Conservation (phyloP, 1,140 invertebrate genomes). For the Dysdera silvatica region DNA sequence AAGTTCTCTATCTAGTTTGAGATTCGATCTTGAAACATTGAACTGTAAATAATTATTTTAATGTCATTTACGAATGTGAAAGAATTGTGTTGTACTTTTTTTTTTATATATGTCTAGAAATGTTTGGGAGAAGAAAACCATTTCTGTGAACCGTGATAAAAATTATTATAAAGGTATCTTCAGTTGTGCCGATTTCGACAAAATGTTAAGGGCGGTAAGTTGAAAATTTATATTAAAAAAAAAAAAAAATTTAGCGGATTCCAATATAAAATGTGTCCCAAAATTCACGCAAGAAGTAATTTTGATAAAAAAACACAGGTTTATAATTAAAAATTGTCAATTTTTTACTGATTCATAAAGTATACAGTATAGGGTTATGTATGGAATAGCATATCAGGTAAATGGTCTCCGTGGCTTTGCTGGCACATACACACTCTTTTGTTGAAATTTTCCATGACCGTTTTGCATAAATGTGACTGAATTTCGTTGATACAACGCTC, state of each 20-base stretch:
- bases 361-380: neutral
- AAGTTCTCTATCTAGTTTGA: no score
- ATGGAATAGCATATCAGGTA: neutral
- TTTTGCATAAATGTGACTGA: neutral
- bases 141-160: constrained; percentile 61
- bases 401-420: neutral
- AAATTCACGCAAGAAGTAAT: neutral
- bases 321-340: no score
- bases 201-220: constrained; percentile 56
- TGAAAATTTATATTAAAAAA: neutral
- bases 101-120: constrained; percentile 25
- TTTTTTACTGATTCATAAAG: neutral
- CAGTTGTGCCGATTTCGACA: constrained; percentile 65
- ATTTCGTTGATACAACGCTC: neutral
- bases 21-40: no score
- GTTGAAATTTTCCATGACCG: neutral
- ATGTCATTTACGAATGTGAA: no score
- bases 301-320: neutral
- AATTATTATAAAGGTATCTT: constrained; percentile 66
- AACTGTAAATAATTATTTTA: no score
- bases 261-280: neutral
- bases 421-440: neutral
- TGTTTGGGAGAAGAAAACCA: constrained; percentile 70
- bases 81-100: neutral
- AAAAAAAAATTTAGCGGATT: neutral